Evolutionary conservation across 2,888 invertebrate genomes (phyloP), one percentile per base, ranked within the genome.

Genomic region (Dorcus parallelipipedus): DNA sequence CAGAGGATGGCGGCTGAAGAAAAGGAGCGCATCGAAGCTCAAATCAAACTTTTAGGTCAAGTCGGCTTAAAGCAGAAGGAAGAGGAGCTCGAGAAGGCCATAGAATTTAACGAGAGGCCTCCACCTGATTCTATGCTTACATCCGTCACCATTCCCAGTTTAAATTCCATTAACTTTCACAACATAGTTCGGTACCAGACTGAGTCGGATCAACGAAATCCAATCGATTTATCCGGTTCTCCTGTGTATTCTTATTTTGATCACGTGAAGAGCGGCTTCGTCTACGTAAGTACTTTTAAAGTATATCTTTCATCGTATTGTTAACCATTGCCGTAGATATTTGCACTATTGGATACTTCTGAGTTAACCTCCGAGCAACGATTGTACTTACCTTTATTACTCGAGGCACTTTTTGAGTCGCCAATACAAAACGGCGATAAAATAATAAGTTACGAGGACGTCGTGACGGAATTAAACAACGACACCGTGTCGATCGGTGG

Each of bases 201-300:
- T 8, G 56, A 33, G 26, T 9, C 40, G 9, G 49, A 56, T 38
- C 33, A 50, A 49, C 10, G 51, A 43, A n/a, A n/a, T 20, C 26
- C 81, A 83, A 0, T 77, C 84, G 82, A 87, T 72, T 78, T 90
- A 9, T 75, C 78, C 1, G 79, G 86, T 49, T 76, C 92, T 47
- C 92, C 93, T 0, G 79, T 93, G 17, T 89, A 85, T 71, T 86
- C 92, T 1, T 87, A 91, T 65, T 81, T 93, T 51, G 91, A 93
- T 78, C 86, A 91, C 73, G 79, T 93, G 50, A 87, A 89, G 65
- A 90, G 91, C 2, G 91, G 90, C 77, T 94, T 95, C 76, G 86
- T 93, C 63, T 89, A 91, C 78, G 93, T 93, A 77, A 83, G 87
- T 84, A 67, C 41, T 43, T 38, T 6, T 51, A 26, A 26, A 26